Evolutionary conservation across 2,888 invertebrate species (phyloP).

Genomic region (Ornithoptera priamus): DNA sequence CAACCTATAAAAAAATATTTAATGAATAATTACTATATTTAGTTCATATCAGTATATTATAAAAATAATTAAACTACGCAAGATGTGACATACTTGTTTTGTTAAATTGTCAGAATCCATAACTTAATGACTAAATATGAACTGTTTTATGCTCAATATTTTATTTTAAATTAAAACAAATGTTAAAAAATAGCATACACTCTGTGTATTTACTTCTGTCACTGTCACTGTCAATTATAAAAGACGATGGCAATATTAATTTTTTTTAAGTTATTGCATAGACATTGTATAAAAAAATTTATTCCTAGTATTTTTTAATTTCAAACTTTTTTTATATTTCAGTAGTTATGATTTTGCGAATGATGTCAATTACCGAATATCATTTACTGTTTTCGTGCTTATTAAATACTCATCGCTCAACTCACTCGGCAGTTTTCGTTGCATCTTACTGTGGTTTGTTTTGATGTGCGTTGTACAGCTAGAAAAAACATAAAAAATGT

Average conservation of each 20-base stretch:
- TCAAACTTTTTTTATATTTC: too few species aligned
- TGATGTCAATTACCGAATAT: too few species aligned
- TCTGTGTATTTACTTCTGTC: neutral
- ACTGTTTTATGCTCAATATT: neutral
- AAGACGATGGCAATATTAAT: neutral
- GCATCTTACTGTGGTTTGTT: too few species aligned
- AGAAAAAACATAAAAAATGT: too few species aligned
- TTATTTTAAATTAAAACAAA: neutral
- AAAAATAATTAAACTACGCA: neutral
- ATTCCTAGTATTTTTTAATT: too few species aligned
- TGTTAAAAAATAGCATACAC: neutral
- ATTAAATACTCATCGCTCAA: too few species aligned
- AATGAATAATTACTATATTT: neutral
- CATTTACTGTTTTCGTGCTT: too few species aligned
- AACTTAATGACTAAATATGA: neutral
- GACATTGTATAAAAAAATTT: too few species aligned
- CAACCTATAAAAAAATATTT: constrained; percentile 58
- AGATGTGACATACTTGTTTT: constrained; percentile 38
- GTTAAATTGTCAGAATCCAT: constrained; percentile 58
- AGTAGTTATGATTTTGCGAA: too few species aligned
- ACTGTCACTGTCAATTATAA: constrained; percentile 3
- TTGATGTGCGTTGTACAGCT: too few species aligned
- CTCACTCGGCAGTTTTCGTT: too few species aligned
- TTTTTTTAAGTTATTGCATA: neutral
- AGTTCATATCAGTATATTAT: neutral